Base-by-base conservation (phyloP, 2,888 invertebrate species). In the Chrysomela aeneicollis region DNA sequence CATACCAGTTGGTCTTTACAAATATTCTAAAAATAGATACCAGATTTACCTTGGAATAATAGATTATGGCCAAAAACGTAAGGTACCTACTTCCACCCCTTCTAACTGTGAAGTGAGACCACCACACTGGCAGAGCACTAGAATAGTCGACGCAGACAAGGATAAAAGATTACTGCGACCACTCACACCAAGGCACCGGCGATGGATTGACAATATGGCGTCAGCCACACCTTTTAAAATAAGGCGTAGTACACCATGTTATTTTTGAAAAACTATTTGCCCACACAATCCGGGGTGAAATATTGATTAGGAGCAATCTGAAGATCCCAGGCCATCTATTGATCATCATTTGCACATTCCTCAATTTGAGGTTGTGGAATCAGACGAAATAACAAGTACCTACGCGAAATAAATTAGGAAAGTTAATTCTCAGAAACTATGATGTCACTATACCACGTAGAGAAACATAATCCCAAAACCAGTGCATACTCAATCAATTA, bases 181-280 rank as follows among this genome's bases (percentile, higher is more conserved):
- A 66, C 59, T 67, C 67, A 61, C 59, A 61, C 59, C 65, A 61
- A 52, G 57, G 65, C 59, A 62, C 66, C 64, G 67, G 59, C 65
- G 68, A 63, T 55, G 63, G 72, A 71, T 75, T 78, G 75, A 77
- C 82, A 82, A 82, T 77, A 82, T 82, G 82, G 82, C 82, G 81
- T 75, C 79, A 71, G 81, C 82, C 82, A 82, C 82, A 82, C 82
- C 82, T 82, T 80, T 79, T 71, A 64, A 69, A 72, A 68, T 78
- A 80, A 81, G 80, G 79, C 81, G 80, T 78, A 80, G 79, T 76
- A 75, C 37, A 59, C 42, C 32, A 53, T 42, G 51, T 46, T 10
- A 49, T 61, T 69, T 67, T 55, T 15, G 26, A 47, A 61, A 63
- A 65, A 59, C 37, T 19, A 52, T 54, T 57, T 6, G 46, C 15